A percentile compares a stretch with the other conserved stretches of the same genome.
Conservation (phyloP, 2,888 invertebrate genomes). For the Drosophila setosimentum region DNA sequence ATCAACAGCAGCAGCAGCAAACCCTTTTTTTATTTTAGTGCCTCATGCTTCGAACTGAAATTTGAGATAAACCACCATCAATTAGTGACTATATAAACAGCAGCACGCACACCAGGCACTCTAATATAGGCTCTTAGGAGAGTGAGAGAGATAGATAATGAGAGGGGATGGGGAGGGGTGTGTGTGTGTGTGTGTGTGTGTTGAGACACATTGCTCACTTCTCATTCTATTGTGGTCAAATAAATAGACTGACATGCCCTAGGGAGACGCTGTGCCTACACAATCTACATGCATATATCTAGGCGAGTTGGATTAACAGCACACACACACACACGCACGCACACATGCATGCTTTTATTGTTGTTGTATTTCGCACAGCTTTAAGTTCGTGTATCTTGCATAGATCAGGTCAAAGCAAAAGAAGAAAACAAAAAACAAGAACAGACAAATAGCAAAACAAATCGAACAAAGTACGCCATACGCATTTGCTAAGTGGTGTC, state of each 20-base stretch:
- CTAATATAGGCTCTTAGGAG: not conserved
- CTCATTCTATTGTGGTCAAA: conserved; percentile 56
- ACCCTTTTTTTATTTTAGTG: conserved; percentile 29
- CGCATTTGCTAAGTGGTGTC: conserved; percentile 77
- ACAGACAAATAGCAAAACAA: conserved; percentile 24
- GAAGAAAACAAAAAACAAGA: conserved; percentile 1
- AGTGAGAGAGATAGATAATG: not conserved
- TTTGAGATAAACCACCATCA: conserved; percentile 75
- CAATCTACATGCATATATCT: conserved; percentile 24
- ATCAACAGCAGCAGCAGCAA: conserved; percentile 6
- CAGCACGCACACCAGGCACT: conserved; percentile 19
- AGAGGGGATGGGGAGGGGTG: not conserved
- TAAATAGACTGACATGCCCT: conserved; percentile 59
- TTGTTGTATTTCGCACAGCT: conserved; percentile 44
- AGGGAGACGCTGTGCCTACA: conserved; percentile 12
- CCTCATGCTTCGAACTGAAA: conserved; percentile 68
- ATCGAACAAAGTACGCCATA: conserved; percentile 37
- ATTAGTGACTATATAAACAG: conserved; percentile 70
- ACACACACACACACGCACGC: not conserved
- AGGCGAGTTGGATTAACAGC: conserved; percentile 35
- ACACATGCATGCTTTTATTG: conserved; percentile 41
- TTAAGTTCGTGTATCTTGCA: conserved; percentile 21
- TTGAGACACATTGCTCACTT: conserved; percentile 22
- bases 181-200: not conserved
- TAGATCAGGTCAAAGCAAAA: conserved; percentile 22